Evolutionary conservation across 1,140 invertebrate species (phyloP).

Genomic region (Archivesica marissinica): DNA sequence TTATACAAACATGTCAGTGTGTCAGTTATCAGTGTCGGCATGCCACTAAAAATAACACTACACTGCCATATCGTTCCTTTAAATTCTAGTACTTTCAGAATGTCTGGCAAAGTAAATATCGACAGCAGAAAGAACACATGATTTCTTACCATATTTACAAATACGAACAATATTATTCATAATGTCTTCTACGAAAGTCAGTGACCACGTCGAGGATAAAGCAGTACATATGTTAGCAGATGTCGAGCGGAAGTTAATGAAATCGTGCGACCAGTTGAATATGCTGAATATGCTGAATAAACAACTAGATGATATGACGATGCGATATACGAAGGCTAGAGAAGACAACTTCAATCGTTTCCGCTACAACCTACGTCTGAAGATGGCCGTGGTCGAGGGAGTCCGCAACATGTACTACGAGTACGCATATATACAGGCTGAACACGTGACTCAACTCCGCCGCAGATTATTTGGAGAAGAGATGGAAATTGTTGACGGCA

Average conservation of each 20-base stretch:
- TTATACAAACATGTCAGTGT: constrained; percentile 3
- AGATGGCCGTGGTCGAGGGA: constrained; percentile 67
- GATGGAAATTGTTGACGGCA: constrained; percentile 6
- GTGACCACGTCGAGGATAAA: neutral
- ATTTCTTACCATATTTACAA: too few species aligned
- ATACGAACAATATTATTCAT: too few species aligned
- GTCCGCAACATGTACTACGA: constrained; percentile 69
- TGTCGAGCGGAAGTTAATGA: constrained; percentile 61
- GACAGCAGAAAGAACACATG: too few species aligned
- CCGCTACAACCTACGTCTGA: constrained; percentile 65
- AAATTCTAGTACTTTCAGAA: too few species aligned
- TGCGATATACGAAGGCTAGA: constrained; percentile 61
- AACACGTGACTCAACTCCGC: constrained; percentile 56
- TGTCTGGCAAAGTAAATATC: too few species aligned
- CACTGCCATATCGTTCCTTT: too few species aligned
- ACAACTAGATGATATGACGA: constrained; percentile 49
- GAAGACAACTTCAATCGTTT: constrained; percentile 51
- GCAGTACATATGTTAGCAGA: neutral
- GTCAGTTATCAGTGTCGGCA: neutral
- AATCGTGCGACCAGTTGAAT: constrained; percentile 63
- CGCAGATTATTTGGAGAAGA: constrained; percentile 50
- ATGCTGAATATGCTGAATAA: constrained; percentile 65
- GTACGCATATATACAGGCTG: constrained; percentile 66
- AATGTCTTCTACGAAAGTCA: neutral
- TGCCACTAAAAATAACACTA: too few species aligned